Base-by-base conservation (phyloP, 2,888 invertebrate genomes). In the Plebejus argus region DNA sequence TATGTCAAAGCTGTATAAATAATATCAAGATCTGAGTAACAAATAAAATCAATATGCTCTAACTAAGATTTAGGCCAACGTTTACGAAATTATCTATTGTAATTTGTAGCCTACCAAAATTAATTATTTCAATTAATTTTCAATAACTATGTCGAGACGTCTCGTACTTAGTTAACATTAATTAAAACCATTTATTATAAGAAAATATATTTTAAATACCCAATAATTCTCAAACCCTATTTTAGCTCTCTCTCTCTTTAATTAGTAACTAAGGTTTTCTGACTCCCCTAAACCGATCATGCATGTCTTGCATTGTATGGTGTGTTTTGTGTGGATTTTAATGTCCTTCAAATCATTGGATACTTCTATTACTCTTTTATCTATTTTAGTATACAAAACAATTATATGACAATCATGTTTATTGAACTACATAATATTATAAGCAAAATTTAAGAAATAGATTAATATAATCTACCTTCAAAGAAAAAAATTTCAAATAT, bases 251-350 rank as follows among this genome's bases (percentile, higher is more conserved):
- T 66, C 12, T 28, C 15, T 66, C 66, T 15, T 15, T 28, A 15
- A 66, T 28, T 66, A 66, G 28, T 28, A 23, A 66, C 66, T 66
- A 28, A 66, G 6, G 18, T 66, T 61, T 39, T 72, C 12, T 72
- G 5, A 45, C 5, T 20, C 45, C 72, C 72, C 72, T 72, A 20
- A 20, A 45, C 20, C 10, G 45, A 20, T 45, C 39, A 45, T 72
- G 72, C 72, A 72, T 72, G 72, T 45, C 12, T 20, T 20, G 72
- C 45, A 72, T 72, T 72, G 72, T 72, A 72, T 72, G 35, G 45
- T 72, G 45, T 72, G 72, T 72, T 39, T 72, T 72, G 72, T 72
- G 20, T 72, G 72, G 23, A 20, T 72, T 72, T 71, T 72, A 23
- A 72, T 20, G 45, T 72, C 28, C 28, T 66, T 66, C 1, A 66